Conservation (phyloP, 2,797 vertebrate genomes). For the Pagetopsis macropterus region DNA sequence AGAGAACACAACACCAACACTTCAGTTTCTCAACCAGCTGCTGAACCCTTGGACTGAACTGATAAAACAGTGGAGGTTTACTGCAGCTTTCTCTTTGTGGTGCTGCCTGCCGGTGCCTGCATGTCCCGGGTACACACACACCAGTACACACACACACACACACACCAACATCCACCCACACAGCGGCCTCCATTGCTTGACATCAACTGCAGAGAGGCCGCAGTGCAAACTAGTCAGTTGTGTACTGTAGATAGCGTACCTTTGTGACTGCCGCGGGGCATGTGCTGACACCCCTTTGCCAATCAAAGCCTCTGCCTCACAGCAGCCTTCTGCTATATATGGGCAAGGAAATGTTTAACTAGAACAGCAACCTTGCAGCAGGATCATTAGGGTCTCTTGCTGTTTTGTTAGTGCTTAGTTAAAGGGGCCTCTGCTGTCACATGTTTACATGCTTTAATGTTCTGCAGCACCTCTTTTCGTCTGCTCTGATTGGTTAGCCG, state of each 20-base stretch:
- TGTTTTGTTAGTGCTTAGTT: background rate
- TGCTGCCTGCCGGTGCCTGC: conserved; percentile 39
- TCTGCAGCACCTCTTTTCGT: too few relatives aligned
- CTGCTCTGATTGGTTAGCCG: too few relatives aligned
- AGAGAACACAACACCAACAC: background rate
- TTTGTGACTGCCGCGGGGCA: conserved; percentile 10
- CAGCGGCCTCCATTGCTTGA: conserved; percentile 40
- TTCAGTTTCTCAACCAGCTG: conserved; percentile 29
- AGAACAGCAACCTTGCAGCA: background rate
- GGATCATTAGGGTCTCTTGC: background rate
- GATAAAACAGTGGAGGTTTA: conserved; percentile 68
- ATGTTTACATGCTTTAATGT: too few relatives aligned
- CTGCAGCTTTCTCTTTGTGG: conserved; percentile 57
- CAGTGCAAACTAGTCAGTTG: background rate
- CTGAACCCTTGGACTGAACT: conserved; percentile 72
- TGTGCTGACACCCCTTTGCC: conserved; percentile 1
- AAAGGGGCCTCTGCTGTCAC: background rate
- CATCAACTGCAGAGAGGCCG: conserved; percentile 17
- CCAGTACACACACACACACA: background rate
- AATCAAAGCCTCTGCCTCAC: background rate
- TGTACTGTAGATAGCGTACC: conserved; percentile 6
- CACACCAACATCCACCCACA: conserved; percentile 50
- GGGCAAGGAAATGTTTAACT: conserved; percentile 7
- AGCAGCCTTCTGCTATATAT: conserved; percentile 2
- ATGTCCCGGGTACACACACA: conserved; percentile 52